Base-by-base conservation (phyloP, 2,888 invertebrate genomes). In the Carterocephalus palaemon region DNA sequence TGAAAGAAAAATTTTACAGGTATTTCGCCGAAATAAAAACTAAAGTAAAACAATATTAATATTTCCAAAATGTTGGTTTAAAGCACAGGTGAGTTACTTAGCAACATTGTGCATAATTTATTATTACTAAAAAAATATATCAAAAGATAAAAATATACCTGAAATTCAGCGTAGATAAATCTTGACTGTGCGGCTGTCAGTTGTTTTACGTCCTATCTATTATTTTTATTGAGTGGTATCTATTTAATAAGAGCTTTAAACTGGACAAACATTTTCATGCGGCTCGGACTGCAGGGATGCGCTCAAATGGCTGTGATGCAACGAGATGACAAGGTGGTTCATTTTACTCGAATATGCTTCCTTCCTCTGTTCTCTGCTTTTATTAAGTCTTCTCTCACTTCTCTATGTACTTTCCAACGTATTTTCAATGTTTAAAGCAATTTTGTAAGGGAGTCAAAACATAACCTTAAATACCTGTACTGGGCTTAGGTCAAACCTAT, bases 251-350 rank as follows among this genome's bases (percentile, higher is more conserved):
- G 56, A 60, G 56, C 51, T 46, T 42, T 46, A 46, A 47, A 53
- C 60, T 64, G 51, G 62, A 51, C 58, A 56, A 52, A 63, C 56
- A 62, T 67, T 78, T 81, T 74, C 74, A 80, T 63, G 82, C 83
- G 57, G 72, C 76, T 67, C 52, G 55, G 59, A 63, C 67, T 67
- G 54, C 75, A 82, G 77, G 67, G 71, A 83, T 84, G 81, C 55
- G 55, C 67, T 68, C 61, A 62, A 58, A 64, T 74, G 75, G 64
- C 67, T 77, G 81, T 82, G 81, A 84, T 85, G 85, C 85, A 86
- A 82, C 84, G 81, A 72, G 84, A 85, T 76, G 78, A 84, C 81
- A 86, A 85, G 85, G 85, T 86, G 79, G 75, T 70, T 49, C 50
- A 50, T 51, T 47, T 55, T 48, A 51, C 45, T 22, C 24, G 32